Evolutionary conservation across 2,888 invertebrate species (phyloP), one percentile per base, ranked within the genome.

Genomic region (Abrostola tripartita): DNA sequence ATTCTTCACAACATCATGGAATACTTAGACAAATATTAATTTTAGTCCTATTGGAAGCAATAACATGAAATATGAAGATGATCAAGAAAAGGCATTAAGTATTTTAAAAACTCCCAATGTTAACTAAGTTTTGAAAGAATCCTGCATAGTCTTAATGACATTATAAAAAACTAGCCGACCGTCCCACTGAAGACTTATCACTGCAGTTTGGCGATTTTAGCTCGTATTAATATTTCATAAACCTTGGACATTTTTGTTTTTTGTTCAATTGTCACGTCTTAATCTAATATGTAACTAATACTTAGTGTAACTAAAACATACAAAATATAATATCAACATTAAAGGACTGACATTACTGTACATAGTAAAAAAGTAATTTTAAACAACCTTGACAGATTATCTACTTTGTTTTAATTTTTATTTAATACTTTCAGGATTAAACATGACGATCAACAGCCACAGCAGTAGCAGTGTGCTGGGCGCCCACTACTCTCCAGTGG

Each of bases 381-480:
- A n/a, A 41, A 41, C 11, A 11, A 42, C 5, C 24, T 24, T 42
- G n/a, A 5, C n/a, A 11, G 6, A 12, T 14, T 24, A 24, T 47
- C 8, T 12, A 9, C 1, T 14, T 6, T 6, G 5, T 12, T 12
- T 6, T 14, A 4, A 14, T 47, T 44, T 42, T 42, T n/a, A n/a
- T n/a, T 12, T 14, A 9, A 9, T 9, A 47, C 9, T 47, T 94
- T 49, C 92, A 95, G 95, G 95, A 65, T 89, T 96, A 84, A 96
- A 96, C 82, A 96, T 96, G 96, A 96, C 95, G 55, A 95, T 96
- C 82, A 95, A 95, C 85, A 93, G 94, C 72, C 94, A 94, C 81
- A 87, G 90, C 73, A 79, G 79, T 70, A 85, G 88, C 68, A 88
- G 84, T 81, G 89, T 85, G 71, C 85, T 92, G 47, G 91, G 90